Evolutionary conservation across 2,113 vertebrate genomes (phyloP).

Genomic region (Xiphias gladius): DNA sequence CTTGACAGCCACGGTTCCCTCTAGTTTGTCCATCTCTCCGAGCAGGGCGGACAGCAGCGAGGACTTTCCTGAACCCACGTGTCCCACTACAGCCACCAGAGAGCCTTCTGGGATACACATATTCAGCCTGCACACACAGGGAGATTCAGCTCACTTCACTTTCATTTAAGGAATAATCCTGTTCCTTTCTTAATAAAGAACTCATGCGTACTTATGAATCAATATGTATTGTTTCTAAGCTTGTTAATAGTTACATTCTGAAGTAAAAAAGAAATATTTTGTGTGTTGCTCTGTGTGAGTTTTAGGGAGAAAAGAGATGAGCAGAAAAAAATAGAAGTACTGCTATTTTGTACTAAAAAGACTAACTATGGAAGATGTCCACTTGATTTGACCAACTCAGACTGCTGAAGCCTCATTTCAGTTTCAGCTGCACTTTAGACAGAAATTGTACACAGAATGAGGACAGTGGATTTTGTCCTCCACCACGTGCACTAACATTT

Average conservation of each 20-base stretch:
- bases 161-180: neutral
- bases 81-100: conserved; percentile 94
- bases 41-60: conserved; percentile 94
- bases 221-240: neutral
- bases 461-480: no score
- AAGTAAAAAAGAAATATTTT: neutral
- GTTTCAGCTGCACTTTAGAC: no score
- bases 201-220: neutral
- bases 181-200: neutral
- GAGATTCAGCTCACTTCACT: neutral
- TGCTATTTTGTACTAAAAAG: no score
- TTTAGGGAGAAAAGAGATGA: neutral
- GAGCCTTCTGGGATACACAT: conserved; percentile 90
- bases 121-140: conserved; percentile 84
- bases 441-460: no score
- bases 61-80: conserved; percentile 95
- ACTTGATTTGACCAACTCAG: neutral
- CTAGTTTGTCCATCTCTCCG: conserved; percentile 94
- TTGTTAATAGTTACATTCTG: neutral
- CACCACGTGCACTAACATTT: neutral
- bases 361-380: no score
- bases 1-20: conserved; percentile 90
- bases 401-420: no score
- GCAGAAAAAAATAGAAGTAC: no score
- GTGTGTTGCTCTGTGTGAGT: neutral